Conservation (phyloP, 2,797 vertebrate genomes). For the Neosilurus mollespiculum region DNA sequence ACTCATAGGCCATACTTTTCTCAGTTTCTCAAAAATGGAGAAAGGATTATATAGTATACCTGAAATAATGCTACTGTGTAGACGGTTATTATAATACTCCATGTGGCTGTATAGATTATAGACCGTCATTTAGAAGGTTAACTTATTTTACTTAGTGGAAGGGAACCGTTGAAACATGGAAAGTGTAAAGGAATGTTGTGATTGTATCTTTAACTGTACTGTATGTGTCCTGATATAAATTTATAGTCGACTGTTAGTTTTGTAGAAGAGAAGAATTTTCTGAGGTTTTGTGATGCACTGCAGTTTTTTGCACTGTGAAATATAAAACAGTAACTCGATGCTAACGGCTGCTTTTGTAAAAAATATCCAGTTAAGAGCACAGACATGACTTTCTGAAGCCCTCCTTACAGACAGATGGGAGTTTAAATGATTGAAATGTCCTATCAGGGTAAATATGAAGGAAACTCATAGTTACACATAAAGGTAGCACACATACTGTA, state of each 20-base stretch:
- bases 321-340: background rate
- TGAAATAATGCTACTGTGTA: conserved; percentile 39
- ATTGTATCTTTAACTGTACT: conserved; percentile 10
- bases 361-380: background rate
- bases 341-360: background rate
- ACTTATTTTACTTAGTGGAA: conserved; percentile 31
- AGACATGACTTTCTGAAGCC: background rate
- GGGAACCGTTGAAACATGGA: background rate
- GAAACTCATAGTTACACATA: background rate
- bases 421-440: background rate
- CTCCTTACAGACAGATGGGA: background rate
- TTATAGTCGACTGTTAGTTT: conserved; percentile 20
- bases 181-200: background rate
- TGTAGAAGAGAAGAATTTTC: conserved; percentile 12
- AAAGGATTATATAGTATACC: conserved; percentile 34
- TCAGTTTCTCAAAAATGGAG: conserved; percentile 22
- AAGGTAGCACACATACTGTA: conserved; percentile 10
- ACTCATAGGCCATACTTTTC: conserved; percentile 4
- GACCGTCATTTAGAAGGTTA: conserved; percentile 13
- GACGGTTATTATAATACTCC: conserved; percentile 4
- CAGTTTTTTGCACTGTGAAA: conserved; percentile 38
- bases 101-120: conserved; percentile 21
- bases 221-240: conserved; percentile 1
- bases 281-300: background rate
- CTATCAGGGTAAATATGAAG: background rate